Conservation (phyloP, 1,140 invertebrate genomes). For the Drosophila truncata region DNA sequence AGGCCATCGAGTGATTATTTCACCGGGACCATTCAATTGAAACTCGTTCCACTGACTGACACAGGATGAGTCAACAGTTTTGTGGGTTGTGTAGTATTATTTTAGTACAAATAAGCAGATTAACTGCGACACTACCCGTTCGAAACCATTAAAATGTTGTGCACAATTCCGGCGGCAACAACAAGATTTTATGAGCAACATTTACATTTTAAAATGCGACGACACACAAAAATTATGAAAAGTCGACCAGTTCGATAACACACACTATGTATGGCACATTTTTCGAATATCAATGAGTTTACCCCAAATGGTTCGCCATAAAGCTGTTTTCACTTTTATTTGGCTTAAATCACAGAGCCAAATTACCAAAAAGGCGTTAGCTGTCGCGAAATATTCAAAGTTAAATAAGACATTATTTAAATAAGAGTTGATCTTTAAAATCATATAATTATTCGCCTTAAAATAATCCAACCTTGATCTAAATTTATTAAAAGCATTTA, state of each 20-base stretch:
- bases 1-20: slow-evolving; percentile 9
- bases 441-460: not conserved
- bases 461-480: not conserved
- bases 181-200: slow-evolving; percentile 16
- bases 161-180: slow-evolving; percentile 1
- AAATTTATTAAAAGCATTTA: not conserved
- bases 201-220: slow-evolving; percentile 39
- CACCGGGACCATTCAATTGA: slow-evolving; percentile 18
- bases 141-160: slow-evolving; percentile 6
- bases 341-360: not conserved
- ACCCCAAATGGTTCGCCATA: not conserved
- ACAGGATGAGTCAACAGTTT: slow-evolving; percentile 41
- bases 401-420: slow-evolving; percentile 6
- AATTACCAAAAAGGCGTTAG: slow-evolving; percentile 1
- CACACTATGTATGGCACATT: slow-evolving; percentile 1
- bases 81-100: slow-evolving; percentile 10
- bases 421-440: not conserved
- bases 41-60: slow-evolving; percentile 33
- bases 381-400: not conserved
- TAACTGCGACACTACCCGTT: slow-evolving; percentile 8
- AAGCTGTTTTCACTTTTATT: slow-evolving; percentile 39
- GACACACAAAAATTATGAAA: slow-evolving; percentile 28
- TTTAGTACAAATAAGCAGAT: slow-evolving; percentile 28
- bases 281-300: slow-evolving; percentile 40
- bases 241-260: slow-evolving; percentile 38